Evolutionary conservation across 2,888 invertebrate genomes (phyloP).

Genomic region (Harpalus rubripes): DNA sequence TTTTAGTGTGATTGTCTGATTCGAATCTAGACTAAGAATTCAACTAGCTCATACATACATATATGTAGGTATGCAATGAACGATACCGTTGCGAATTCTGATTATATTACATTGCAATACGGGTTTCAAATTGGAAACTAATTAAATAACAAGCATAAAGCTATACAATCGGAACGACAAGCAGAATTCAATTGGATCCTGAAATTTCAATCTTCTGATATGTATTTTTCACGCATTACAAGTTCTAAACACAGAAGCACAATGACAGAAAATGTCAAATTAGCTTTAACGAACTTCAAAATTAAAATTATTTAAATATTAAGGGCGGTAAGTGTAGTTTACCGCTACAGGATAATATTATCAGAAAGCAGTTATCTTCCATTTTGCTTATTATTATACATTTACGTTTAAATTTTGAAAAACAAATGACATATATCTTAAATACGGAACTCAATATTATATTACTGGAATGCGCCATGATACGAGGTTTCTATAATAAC

Average conservation of each 20-base stretch:
- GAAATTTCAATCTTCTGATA: constrained; percentile 36
- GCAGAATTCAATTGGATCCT: constrained; percentile 18
- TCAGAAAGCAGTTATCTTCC: too few relatives aligned
- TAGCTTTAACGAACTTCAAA: too few relatives aligned
- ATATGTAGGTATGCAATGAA: constrained; percentile 53
- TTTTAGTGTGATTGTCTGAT: background rate
- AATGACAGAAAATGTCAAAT: background rate
- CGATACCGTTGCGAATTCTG: constrained; percentile 32
- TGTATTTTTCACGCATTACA: constrained; percentile 24
- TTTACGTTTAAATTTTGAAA: too few relatives aligned
- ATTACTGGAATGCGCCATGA: too few relatives aligned
- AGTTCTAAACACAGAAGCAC: background rate
- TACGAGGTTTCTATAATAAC: too few relatives aligned
- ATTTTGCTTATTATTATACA: too few relatives aligned
- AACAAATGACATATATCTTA: too few relatives aligned
- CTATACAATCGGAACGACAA: constrained; percentile 30
- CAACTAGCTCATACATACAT: constrained; percentile 6
- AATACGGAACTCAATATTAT: too few relatives aligned
- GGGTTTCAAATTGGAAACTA: constrained; percentile 59
- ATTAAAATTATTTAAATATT: too few relatives aligned
- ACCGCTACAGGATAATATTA: too few relatives aligned
- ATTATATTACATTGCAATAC: constrained; percentile 50
- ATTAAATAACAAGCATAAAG: constrained; percentile 56
- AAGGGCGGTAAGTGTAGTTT: too few relatives aligned
- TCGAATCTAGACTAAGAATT: constrained; percentile 15